Evolutionary conservation across 2,888 invertebrate genomes (phyloP).

Genomic region (Penaeus monodon): DNA sequence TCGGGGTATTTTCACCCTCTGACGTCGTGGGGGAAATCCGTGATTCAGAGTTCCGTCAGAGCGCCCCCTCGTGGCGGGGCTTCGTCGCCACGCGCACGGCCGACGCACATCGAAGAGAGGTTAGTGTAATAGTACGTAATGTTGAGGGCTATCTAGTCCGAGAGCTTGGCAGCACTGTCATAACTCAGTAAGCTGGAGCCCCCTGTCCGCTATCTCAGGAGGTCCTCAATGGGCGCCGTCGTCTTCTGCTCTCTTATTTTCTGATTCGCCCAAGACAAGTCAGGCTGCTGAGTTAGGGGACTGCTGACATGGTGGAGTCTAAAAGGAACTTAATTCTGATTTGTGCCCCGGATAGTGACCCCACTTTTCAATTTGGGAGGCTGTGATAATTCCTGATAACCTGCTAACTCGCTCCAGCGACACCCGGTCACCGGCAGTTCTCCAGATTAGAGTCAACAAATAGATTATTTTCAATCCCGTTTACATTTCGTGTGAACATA

Average conservation of each 20-base stretch:
- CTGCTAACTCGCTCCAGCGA: conserved; percentile 24
- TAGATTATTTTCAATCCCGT: conserved; percentile 26
- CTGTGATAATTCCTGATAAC: conserved; percentile 53
- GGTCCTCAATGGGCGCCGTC: conserved; percentile 55
- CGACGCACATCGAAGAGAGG: conserved; percentile 3
- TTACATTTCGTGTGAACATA: background rate
- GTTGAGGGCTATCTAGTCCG: conserved; percentile 21
- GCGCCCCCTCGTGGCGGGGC: no score
- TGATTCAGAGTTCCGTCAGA: conserved; percentile 25
- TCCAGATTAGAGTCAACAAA: conserved; percentile 22
- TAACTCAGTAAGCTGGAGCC: conserved; percentile 60
- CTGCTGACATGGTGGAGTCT: conserved; percentile 56
- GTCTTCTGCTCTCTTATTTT: conserved; percentile 59
- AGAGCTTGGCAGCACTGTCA: conserved; percentile 47
- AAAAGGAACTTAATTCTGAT: conserved; percentile 59
- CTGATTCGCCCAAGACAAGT: conserved; percentile 58
- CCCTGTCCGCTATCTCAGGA: conserved; percentile 58
- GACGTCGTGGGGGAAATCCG: conserved; percentile 16
- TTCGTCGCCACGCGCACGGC: no score
- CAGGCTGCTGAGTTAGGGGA: conserved; percentile 55
- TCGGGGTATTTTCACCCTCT: conserved; percentile 45
- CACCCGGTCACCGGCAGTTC: conserved; percentile 23
- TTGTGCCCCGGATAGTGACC: conserved; percentile 45
- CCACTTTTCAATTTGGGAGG: conserved; percentile 39
- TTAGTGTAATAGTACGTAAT: conserved; percentile 35